phyloP scores from a whole-genome alignment of 1,140 invertebrate genomes.

The Maniola jurtina region DNA sequence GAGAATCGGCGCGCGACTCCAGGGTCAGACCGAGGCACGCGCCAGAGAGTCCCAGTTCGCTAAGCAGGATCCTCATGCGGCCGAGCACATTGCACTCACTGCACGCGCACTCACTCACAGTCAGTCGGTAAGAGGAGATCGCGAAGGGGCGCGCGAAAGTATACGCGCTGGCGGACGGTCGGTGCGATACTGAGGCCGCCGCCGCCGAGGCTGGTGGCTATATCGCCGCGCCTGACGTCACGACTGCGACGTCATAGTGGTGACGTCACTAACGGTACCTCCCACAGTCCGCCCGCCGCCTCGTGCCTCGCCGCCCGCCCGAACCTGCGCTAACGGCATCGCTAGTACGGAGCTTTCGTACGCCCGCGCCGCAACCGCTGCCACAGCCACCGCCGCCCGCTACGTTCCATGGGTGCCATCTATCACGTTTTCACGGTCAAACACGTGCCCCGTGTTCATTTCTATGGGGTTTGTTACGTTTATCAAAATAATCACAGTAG shows the following conservation, averaged over 20 bases:
- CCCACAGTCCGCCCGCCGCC: constrained; percentile 72
- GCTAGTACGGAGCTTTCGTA: constrained; percentile 73
- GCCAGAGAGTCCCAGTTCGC: constrained; percentile 77
- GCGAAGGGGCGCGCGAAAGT: constrained; percentile 64
- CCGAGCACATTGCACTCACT: constrained; percentile 76
- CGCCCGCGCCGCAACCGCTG: constrained; percentile 44
- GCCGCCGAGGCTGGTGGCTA: constrained; percentile 74
- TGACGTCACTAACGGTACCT: constrained; percentile 79
- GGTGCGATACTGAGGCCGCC: constrained; percentile 78
- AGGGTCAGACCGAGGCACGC: constrained; percentile 75
- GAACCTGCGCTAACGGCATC: constrained; percentile 77
- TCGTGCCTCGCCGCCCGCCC: constrained; percentile 63
- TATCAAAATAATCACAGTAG: neutral
- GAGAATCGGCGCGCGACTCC: constrained; percentile 71
- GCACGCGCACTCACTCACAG: constrained; percentile 74
- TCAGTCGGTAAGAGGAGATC: constrained; percentile 57
- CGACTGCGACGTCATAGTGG: constrained; percentile 65
- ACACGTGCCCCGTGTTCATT: constrained; percentile 8
- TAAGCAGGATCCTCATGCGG: constrained; percentile 80
- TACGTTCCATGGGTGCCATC: constrained; percentile 35
- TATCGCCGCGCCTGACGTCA: constrained; percentile 77
- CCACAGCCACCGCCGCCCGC: constrained; percentile 36
- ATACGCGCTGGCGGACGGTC: constrained; percentile 62
- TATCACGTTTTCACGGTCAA: constrained; percentile 35
- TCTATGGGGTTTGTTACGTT: constrained; percentile 1